phyloP scores from a whole-genome alignment of 2,797 vertebrate genomes.

The Pipistrellus kuhlii region DNA sequence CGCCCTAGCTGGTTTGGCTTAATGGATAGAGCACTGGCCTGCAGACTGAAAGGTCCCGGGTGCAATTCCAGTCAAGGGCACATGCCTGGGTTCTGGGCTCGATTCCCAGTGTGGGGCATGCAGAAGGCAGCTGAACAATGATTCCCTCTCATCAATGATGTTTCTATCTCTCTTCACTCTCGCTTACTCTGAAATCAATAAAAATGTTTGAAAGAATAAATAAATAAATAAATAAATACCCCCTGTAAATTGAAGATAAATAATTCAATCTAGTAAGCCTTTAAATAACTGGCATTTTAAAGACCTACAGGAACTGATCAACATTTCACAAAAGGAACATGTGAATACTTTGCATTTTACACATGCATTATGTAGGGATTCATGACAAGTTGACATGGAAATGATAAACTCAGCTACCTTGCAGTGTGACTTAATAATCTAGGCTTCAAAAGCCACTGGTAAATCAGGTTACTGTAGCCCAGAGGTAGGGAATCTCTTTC shows the following conservation, averaged over 20 bases:
- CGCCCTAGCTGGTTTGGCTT: too few relatives aligned
- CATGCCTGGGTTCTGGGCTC: too few relatives aligned
- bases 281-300: slow-evolving; percentile 32
- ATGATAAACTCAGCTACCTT: slow-evolving; percentile 7
- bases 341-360: slow-evolving; percentile 22
- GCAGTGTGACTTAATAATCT: neutral
- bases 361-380: neutral
- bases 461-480: slow-evolving; percentile 22
- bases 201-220: too few relatives aligned
- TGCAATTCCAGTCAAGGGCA: too few relatives aligned
- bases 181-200: too few relatives aligned
- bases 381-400: neutral
- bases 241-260: slow-evolving; percentile 40
- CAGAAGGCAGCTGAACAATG: too few relatives aligned
- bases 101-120: too few relatives aligned
- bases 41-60: too few relatives aligned
- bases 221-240: too few relatives aligned
- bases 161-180: too few relatives aligned
- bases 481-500: neutral
- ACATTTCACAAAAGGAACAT: slow-evolving; percentile 17
- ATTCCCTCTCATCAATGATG: too few relatives aligned
- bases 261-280: slow-evolving; percentile 14
- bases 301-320: neutral
- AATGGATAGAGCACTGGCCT: too few relatives aligned
- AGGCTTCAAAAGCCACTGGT: neutral